Base-by-base conservation (phyloP, 2,888 invertebrate genomes). In the Pomacea canaliculata region DNA sequence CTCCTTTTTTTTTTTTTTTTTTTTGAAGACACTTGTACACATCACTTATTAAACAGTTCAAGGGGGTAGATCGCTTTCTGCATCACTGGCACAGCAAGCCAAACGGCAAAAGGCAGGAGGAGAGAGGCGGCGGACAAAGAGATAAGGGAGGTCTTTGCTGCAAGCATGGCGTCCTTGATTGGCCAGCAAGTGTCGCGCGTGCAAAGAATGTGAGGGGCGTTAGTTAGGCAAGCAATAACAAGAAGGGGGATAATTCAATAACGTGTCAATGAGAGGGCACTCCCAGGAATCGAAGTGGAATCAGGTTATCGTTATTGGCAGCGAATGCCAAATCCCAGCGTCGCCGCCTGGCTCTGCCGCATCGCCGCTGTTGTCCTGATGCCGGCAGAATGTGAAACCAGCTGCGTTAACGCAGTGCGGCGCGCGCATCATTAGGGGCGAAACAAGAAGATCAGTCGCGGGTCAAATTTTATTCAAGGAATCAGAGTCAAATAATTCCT, bases 221-320 rank as follows among this genome's bases (percentile, higher is more conserved):
- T 73, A 67, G 73, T 73, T 73, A 73, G 73, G 73, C 73, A 68
- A 68, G 73, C 73, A 23, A 19, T 73, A 73, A 73, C 67, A 19
- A 73, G 68, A 46, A 73, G 60, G 60, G 51, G 59, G 73, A 56
- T 73, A 73, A 73, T 67, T 73, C 73, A 73, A 73, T 73, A 73
- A 73, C 73, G 68, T 51, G 73, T 68, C 73, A 68, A 73, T 73
- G 73, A 73, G 73, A 73, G 60, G 68, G 49, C 19, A 18, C 67
- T 18, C n/a, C n/a, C 68, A n/a, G 60, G 37, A 56, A 56, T 73
- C 60, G 73, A 73, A 67, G 56, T 27, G 73, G 73, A 73, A 73
- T 73, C 67, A 60, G 73, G 59, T 73, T 73, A 73, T 66, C 73
- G 67, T 51, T 68, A 73, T 68, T 66, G 73, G 60, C 59, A 59